Evolutionary conservation across 2,113 vertebrate genomes (phyloP).

Genomic region (Enhydra lutris): DNA sequence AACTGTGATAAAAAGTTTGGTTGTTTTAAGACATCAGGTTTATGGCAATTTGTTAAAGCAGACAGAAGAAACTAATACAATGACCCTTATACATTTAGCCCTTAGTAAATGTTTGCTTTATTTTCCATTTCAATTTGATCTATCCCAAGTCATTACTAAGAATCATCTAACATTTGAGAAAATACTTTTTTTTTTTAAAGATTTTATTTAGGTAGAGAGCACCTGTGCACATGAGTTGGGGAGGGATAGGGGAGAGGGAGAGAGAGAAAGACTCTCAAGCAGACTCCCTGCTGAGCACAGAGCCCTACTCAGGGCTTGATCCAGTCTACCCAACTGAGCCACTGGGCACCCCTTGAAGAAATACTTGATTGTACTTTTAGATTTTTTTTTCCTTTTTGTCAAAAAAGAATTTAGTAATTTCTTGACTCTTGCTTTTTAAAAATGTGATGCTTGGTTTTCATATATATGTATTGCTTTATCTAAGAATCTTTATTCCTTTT

Average conservation of each 20-base stretch:
- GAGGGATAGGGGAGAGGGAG: not conserved
- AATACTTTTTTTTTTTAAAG: not conserved
- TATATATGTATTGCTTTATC: not conserved
- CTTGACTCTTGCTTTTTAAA: not conserved
- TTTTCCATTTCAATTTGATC: constrained; percentile 1
- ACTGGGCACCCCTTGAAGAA: not conserved
- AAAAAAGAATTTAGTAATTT: not conserved
- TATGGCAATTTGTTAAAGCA: not conserved
- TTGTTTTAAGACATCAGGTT: not conserved
- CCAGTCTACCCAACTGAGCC: not conserved
- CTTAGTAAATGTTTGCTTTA: constrained; percentile 3
- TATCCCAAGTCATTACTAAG: not conserved
- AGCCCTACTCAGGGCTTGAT: not conserved
- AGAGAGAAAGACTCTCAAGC: not conserved
- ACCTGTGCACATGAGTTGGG: accelerated
- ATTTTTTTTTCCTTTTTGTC: not conserved
- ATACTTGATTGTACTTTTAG: not conserved
- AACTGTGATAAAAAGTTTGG: not conserved
- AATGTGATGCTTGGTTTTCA: not conserved
- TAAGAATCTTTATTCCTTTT: not conserved
- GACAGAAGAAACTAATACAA: not conserved
- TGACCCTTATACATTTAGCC: not conserved
- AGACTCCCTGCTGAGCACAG: not conserved
- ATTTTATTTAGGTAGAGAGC: not conserved
- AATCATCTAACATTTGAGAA: not conserved